Percentiles rank a stretch among this genome's conserved stretches.
phyloP scores from a whole-genome alignment of 2,113 vertebrate genomes.

The Entomyzon cyanotis region DNA sequence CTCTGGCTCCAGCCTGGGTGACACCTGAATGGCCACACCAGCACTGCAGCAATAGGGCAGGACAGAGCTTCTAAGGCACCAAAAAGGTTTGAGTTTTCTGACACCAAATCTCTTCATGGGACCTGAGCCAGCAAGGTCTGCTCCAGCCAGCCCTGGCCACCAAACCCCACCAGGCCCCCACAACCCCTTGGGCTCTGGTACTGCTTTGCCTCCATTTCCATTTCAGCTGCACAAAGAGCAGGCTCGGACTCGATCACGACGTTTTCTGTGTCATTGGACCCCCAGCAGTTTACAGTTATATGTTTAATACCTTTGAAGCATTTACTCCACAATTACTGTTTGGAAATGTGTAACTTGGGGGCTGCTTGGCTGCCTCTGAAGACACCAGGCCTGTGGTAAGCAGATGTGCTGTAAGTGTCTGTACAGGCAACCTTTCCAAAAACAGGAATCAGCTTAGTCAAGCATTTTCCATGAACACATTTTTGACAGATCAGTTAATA shows the following conservation, averaged over 20 bases:
- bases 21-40: accelerated
- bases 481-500: background rate
- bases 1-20: background rate
- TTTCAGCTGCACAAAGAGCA: background rate
- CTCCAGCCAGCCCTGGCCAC: accelerated
- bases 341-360: background rate
- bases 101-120: accelerated
- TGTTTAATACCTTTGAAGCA: background rate
- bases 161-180: background rate
- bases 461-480: accelerated
- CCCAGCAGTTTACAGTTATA: background rate
- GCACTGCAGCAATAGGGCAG: background rate
- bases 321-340: background rate
- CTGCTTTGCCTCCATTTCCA: background rate
- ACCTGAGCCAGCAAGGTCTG: background rate
- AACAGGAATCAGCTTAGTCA: background rate
- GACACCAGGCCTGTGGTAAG: background rate
- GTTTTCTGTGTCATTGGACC: background rate
- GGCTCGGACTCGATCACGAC: background rate
- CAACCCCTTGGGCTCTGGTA: no score
- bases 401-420: background rate
- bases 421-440: background rate
- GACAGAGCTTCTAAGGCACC: accelerated
- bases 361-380: background rate
- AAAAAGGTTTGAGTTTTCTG: background rate